Evolutionary conservation across 2,797 vertebrate species (phyloP).

Genomic region (Numenius phaeopus): DNA sequence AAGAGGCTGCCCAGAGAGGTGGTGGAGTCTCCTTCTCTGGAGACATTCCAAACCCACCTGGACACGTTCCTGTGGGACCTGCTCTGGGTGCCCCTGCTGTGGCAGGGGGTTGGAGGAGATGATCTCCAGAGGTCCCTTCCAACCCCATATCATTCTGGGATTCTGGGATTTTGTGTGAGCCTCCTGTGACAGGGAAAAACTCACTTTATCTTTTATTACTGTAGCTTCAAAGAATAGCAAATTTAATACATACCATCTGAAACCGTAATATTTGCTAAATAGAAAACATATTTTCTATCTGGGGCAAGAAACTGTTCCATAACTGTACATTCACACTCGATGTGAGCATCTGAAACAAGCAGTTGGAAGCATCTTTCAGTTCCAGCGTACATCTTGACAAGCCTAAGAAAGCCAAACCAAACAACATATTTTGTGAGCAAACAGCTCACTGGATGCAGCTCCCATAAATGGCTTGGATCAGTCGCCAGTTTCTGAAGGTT

Average conservation of each 20-base stretch:
- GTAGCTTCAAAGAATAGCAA: neutral
- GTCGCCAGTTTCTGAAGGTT: neutral
- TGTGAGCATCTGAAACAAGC: neutral
- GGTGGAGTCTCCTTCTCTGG: too few species aligned
- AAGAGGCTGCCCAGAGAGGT: too few species aligned
- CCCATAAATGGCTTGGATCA: neutral
- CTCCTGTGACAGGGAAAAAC: neutral
- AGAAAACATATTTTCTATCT: neutral
- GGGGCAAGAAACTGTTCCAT: neutral
- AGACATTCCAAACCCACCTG: too few species aligned
- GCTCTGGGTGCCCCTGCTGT: too few species aligned
- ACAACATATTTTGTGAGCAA: neutral
- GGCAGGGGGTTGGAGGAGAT: too few species aligned
- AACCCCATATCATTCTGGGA: too few species aligned
- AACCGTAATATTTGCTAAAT: neutral
- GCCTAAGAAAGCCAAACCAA: neutral
- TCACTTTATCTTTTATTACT: neutral
- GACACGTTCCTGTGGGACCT: too few species aligned
- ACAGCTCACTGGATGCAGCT: neutral
- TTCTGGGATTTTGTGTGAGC: neutral
- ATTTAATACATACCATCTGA: neutral
- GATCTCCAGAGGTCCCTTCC: too few species aligned
- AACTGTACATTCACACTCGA: neutral
- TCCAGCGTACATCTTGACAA: neutral
- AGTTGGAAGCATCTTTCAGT: neutral